phyloP scores from a whole-genome alignment of 1,140 invertebrate genomes.

The Alviniconcha marisindica region DNA sequence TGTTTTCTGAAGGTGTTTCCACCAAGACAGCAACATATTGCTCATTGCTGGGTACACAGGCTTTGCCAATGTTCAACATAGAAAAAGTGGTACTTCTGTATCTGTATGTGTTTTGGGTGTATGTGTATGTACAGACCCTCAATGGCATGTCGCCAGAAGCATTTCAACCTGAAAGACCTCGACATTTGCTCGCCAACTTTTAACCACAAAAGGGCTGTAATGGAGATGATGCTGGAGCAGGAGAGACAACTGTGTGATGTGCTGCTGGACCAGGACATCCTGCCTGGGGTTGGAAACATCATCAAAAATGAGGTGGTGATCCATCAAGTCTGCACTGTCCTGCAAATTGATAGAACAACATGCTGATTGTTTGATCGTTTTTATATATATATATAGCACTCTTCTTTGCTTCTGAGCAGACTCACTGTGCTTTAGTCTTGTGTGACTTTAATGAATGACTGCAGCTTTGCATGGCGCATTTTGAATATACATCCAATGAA shows the following conservation, averaged over 20 bases:
- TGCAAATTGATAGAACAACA: too few species aligned
- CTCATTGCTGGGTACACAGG: not conserved
- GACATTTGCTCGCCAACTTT: constrained; percentile 66
- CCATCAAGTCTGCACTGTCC: too few species aligned
- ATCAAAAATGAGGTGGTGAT: constrained; percentile 73
- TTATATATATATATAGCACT: too few species aligned
- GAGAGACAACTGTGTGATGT: constrained; percentile 68
- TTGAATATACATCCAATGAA: too few species aligned
- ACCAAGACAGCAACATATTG: not conserved
- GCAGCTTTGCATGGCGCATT: too few species aligned
- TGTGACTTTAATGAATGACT: too few species aligned
- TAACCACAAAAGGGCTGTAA: constrained; percentile 55
- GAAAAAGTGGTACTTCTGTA: too few species aligned
- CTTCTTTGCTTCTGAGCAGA: too few species aligned
- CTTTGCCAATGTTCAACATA: not conserved
- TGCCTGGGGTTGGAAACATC: constrained; percentile 73
- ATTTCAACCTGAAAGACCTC: constrained; percentile 54
- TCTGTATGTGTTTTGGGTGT: constrained; percentile 1
- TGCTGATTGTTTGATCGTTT: too few species aligned
- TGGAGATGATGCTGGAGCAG: constrained; percentile 52
- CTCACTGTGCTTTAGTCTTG: too few species aligned
- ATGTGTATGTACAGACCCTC: constrained; percentile 57
- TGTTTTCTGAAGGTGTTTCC: not conserved
- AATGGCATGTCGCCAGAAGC: constrained; percentile 47
- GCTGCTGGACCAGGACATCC: constrained; percentile 67